phyloP scores from a whole-genome alignment of 2,797 vertebrate genomes.

The Coilia nasus region DNA sequence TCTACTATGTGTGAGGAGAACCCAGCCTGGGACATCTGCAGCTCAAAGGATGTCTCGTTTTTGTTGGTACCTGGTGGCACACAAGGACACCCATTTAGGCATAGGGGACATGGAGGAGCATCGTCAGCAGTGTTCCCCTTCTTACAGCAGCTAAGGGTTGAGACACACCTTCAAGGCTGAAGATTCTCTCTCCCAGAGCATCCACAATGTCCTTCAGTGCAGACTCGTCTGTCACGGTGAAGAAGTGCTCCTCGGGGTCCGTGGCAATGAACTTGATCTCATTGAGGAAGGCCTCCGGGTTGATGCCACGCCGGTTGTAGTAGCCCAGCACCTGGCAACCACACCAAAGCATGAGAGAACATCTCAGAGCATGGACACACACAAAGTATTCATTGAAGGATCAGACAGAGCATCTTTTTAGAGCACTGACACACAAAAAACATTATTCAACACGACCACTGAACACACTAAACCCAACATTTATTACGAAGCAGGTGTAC shows the following conservation, averaged over 20 bases:
- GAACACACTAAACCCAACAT: too few relatives aligned
- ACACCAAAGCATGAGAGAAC: constrained; percentile 35
- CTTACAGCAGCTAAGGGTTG: too few relatives aligned
- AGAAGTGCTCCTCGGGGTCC: constrained; percentile 93
- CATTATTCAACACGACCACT: too few relatives aligned
- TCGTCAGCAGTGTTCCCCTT: too few relatives aligned
- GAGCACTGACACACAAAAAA: too few relatives aligned
- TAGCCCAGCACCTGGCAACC: constrained; percentile 86
- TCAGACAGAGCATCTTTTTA: too few relatives aligned
- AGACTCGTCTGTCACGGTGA: constrained; percentile 91
- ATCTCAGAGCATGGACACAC: constrained; percentile 25
- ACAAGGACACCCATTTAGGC: too few relatives aligned
- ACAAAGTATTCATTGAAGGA: too few relatives aligned
- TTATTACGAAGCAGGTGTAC: too few relatives aligned
- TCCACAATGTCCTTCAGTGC: constrained; percentile 95
- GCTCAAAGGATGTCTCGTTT: constrained; percentile 86
- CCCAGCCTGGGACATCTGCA: constrained; percentile 97
- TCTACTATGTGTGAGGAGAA: constrained; percentile 93
- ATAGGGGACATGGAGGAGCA: too few relatives aligned
- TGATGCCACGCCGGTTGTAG: constrained; percentile 93
- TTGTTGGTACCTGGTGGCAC: constrained; percentile 83
- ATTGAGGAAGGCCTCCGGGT: constrained; percentile 88
- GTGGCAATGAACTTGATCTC: constrained; percentile 96
- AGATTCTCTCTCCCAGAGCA: constrained; percentile 91
- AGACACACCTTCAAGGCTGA: constrained; percentile 85